Evolutionary conservation across 1,140 invertebrate genomes (phyloP).

Genomic region (Orussus abietinus): DNA sequence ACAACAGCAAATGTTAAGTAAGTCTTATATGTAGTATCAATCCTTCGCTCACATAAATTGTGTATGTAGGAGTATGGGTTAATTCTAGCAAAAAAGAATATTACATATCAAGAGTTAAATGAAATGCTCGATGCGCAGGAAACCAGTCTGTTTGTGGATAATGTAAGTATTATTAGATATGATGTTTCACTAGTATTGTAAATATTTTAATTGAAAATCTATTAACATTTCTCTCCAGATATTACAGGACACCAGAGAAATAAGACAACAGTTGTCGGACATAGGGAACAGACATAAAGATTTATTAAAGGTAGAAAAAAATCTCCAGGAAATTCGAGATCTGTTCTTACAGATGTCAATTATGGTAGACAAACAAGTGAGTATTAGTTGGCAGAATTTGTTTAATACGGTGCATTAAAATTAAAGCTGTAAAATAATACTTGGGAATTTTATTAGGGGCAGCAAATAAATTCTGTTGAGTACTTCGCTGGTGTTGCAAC

Average conservation of each 20-base stretch:
- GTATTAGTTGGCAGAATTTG: no score
- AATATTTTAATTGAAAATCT: constrained; percentile 9
- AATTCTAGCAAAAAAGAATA: constrained; percentile 54
- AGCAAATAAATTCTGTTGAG: constrained; percentile 68
- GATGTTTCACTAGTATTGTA: constrained; percentile 15
- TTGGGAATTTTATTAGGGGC: constrained; percentile 56
- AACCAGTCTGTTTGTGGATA: constrained; percentile 59
- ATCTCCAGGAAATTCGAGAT: constrained; percentile 74
- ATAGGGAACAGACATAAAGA: constrained; percentile 80
- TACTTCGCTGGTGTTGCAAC: constrained; percentile 66
- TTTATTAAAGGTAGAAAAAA: constrained; percentile 78
- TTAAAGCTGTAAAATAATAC: constrained; percentile 11
- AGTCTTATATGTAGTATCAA: no score
- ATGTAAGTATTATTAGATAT: constrained; percentile 58
- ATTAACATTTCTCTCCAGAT: constrained; percentile 57
- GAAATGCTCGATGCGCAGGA: constrained; percentile 55
- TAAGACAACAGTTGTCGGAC: constrained; percentile 75
- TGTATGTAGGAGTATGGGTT: no score
- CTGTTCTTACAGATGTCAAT: constrained; percentile 79
- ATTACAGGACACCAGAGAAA: constrained; percentile 74
- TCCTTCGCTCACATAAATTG: no score
- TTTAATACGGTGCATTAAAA: no score
- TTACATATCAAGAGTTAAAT: constrained; percentile 57
- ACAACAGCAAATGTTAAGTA: constrained; percentile 73
- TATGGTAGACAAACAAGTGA: constrained; percentile 69